phyloP scores from a whole-genome alignment of 2,797 vertebrate genomes.

The Ibycter americanus region DNA sequence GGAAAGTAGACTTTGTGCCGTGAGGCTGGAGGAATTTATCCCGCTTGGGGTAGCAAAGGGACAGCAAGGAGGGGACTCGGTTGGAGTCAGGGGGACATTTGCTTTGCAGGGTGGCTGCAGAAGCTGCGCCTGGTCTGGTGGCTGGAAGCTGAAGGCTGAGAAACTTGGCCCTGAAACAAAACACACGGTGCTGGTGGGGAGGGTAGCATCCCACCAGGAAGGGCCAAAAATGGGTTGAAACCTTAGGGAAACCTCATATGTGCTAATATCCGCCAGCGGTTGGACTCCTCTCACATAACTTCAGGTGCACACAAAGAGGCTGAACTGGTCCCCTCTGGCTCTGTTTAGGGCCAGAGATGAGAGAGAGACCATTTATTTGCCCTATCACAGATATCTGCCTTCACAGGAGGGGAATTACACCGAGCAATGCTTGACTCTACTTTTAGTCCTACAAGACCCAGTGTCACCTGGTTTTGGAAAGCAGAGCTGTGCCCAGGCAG shows the following conservation, averaged over 20 bases:
- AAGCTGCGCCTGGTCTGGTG: not conserved
- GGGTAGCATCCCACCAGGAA: not conserved
- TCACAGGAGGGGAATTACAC: not conserved
- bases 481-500: not conserved
- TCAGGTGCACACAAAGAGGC: accelerated
- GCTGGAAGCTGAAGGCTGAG: not conserved
- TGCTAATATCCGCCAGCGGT: not conserved
- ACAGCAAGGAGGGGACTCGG: not conserved
- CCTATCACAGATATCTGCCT: not conserved
- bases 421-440: not conserved
- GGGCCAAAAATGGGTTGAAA: not conserved
- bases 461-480: not conserved
- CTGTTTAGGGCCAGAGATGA: not conserved
- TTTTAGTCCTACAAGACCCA: not conserved
- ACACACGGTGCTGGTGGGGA: accelerated
- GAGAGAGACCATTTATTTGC: not conserved
- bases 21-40: not conserved
- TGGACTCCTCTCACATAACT: not conserved
- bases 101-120: not conserved
- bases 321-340: not conserved
- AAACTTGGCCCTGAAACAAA: not conserved
- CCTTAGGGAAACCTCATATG: accelerated
- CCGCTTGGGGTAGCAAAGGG: not conserved
- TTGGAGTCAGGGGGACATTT: not conserved
- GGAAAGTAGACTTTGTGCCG: not conserved